Evolutionary conservation across 2,888 invertebrate genomes (phyloP), one percentile per base, ranked within the genome.

Genomic region (Opisthograptis luteolata): DNA sequence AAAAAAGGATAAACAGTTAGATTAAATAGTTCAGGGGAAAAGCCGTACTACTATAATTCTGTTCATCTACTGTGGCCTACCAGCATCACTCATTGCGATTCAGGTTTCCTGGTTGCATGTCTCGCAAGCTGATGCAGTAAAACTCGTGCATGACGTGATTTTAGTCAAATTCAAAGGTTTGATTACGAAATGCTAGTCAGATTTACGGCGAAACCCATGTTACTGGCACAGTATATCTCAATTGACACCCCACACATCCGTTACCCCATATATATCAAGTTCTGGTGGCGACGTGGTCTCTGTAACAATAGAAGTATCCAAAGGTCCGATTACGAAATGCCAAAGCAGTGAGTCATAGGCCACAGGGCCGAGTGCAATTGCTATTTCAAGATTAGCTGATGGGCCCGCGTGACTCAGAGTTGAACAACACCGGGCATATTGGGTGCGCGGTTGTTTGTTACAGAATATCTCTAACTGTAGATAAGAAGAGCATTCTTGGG

Each of bases 321-420:
- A 40, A 56, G 50, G 42, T 47, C 43, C 45, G 55, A 58, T 62
- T 55, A 58, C 47, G 44, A 55, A 63, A 75, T 74, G 58, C 69
- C 68, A 45, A 50, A 37, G 41, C 46, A 39, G 57, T 73, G 72
- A 70, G 63, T 77, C 75, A 76, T 64, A 52, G 47, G 39, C 45
- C 47, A 76, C 64, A 52, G 47, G 39, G 47, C 47, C 49, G 43
- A 53, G 54, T 59, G 62, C 64, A 68, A 69, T 71, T 70, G 67
- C 70, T 75, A 77, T 77, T 77, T 74, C 64, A 66, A 70, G 66
- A 67, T 49, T 52, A 66, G 53, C 22, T 58, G 55, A 58, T 58
- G 58, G 49, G 53, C 41, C 28, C 31, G 30, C 19, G 12, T 72
- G 66, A 70, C 51, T 46, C 55, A 54, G 40, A 25, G 17, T 20